phyloP scores from a whole-genome alignment of 1,140 invertebrate species.

The Saccostrea echinata region DNA sequence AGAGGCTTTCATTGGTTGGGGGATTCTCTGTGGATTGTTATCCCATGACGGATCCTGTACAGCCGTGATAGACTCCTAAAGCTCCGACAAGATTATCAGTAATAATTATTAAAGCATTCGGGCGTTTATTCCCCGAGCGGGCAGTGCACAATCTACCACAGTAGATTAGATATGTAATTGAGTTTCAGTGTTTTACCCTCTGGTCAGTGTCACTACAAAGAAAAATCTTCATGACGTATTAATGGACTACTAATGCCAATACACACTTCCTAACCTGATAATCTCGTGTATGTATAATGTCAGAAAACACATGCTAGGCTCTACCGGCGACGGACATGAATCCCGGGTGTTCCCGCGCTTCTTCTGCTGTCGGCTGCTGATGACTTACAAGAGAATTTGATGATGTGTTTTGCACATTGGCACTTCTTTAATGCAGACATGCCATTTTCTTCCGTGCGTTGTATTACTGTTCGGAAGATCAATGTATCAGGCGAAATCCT shows the following conservation, averaged over 20 bases:
- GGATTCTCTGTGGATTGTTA: constrained; percentile 4
- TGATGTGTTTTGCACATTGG: constrained; percentile 31
- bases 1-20: constrained; percentile 1
- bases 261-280: not conserved
- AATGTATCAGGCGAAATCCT: not conserved
- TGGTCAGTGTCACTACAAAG: constrained; percentile 10
- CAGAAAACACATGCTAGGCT: not conserved
- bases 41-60: constrained; percentile 15
- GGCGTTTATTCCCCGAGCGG: constrained; percentile 6
- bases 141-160: not conserved
- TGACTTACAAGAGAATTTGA: constrained; percentile 19
- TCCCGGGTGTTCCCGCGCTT: constrained; percentile 20
- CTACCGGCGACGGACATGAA: constrained; percentile 3
- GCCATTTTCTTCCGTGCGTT: not conserved
- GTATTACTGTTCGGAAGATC: not conserved
- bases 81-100: constrained; percentile 12
- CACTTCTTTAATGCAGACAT: constrained; percentile 4
- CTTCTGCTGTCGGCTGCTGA: constrained; percentile 10
- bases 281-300: constrained; percentile 1
- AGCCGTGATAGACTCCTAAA: not conserved
- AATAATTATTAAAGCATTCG: constrained; percentile 31
- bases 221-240: constrained; percentile 15
- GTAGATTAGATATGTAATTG: constrained; percentile 33
- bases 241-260: constrained; percentile 37
- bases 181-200: constrained; percentile 1